Evolutionary conservation across 2,888 invertebrate species (phyloP).

Genomic region (Drosophila robusta): DNA sequence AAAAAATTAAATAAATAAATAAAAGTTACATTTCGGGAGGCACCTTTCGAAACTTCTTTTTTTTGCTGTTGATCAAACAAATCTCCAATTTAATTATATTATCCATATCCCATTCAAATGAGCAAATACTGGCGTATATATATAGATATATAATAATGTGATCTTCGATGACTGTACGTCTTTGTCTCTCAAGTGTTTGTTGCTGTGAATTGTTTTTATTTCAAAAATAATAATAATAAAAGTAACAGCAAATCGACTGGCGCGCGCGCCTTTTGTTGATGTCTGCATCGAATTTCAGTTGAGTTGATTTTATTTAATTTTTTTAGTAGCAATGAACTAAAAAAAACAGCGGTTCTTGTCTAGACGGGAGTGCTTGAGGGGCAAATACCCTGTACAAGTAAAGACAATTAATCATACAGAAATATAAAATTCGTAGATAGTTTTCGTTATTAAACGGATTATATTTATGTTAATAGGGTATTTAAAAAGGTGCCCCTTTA

Average conservation of each 20-base stretch:
- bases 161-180: slow-evolving; percentile 31
- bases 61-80: slow-evolving; percentile 14
- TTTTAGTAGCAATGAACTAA: background rate
- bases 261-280: slow-evolving; percentile 27
- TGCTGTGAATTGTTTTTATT: slow-evolving; percentile 9
- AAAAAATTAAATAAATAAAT: background rate
- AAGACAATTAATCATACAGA: too few species aligned
- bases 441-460: background rate
- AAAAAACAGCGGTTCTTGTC: background rate
- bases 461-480: background rate
- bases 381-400: background rate
- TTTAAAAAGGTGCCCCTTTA: background rate
- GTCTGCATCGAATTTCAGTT: slow-evolving; percentile 28
- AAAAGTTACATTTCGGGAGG: slow-evolving; percentile 4
- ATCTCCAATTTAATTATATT: slow-evolving; percentile 51
- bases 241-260: slow-evolving; percentile 8
- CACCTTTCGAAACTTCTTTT: slow-evolving; percentile 5
- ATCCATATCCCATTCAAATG: slow-evolving; percentile 32
- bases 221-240: slow-evolving; percentile 1
- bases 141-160: background rate
- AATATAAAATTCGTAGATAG: background rate
- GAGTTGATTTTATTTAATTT: slow-evolving; percentile 13
- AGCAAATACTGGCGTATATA: slow-evolving; percentile 5
- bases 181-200: slow-evolving; percentile 20
- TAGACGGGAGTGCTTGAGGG: background rate